Conservation (phyloP, 2,888 invertebrate genomes). For the Erebia ligea region DNA sequence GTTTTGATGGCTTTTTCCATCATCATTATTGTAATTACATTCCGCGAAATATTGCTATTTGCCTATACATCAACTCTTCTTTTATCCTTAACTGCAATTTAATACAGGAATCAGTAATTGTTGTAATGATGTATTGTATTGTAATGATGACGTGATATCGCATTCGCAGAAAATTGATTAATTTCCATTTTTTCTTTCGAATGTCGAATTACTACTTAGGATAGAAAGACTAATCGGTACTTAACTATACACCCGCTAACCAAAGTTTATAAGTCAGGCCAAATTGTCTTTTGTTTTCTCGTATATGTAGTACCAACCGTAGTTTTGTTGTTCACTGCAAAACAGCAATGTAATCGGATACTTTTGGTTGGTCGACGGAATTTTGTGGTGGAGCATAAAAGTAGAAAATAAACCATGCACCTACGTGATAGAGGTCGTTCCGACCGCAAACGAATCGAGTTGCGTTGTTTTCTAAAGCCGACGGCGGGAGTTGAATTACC, state of each 20-base stretch:
- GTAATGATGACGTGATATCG: too few relatives aligned
- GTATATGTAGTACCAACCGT: not conserved
- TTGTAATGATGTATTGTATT: not conserved
- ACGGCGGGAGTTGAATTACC: constrained; percentile 28
- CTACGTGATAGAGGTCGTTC: constrained; percentile 44
- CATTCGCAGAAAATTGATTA: too few relatives aligned
- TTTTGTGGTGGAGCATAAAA: constrained; percentile 46
- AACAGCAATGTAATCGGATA: constrained; percentile 51
- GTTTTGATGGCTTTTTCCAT: not conserved
- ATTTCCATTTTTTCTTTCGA: too few relatives aligned
- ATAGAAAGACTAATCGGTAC: too few relatives aligned
- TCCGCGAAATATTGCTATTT: not conserved
- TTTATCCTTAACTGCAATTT: not conserved
- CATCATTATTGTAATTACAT: not conserved
- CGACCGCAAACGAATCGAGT: constrained; percentile 41
- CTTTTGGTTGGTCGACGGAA: constrained; percentile 55
- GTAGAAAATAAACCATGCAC: constrained; percentile 45
- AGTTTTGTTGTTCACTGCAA: constrained; percentile 38
- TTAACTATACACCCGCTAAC: too few relatives aligned
- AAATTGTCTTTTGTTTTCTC: too few relatives aligned
- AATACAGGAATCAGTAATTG: not conserved
- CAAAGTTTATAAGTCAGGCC: too few relatives aligned
- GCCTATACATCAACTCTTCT: not conserved
- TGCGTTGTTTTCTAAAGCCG: constrained; percentile 37
- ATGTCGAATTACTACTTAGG: too few relatives aligned